Evolutionary conservation across 2,797 vertebrate species (phyloP).

Genomic region (Triplophysa bombifrons): DNA sequence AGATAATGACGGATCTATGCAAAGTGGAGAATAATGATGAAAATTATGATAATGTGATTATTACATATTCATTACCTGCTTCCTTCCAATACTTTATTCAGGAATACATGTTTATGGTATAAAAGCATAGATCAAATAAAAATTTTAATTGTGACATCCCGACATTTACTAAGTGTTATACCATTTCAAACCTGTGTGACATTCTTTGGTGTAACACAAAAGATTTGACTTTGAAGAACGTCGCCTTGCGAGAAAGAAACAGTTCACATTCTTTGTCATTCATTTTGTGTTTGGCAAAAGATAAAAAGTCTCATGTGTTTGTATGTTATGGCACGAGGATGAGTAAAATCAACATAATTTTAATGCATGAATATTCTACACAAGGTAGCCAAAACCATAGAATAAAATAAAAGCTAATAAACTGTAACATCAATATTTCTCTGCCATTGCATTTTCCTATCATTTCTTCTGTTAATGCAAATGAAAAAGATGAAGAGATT

Average conservation of each 20-base stretch:
- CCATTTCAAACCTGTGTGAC: background rate
- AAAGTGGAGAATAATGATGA: constrained; percentile 41
- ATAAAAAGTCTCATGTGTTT: background rate
- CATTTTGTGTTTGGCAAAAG: background rate
- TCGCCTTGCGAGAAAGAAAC: background rate
- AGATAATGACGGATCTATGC: constrained; percentile 47
- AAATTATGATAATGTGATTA: constrained; percentile 40
- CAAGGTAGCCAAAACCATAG: background rate
- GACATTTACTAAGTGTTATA: background rate
- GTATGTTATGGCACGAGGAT: background rate
- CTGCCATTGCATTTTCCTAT: background rate
- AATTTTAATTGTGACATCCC: background rate
- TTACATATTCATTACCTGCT: constrained; percentile 20
- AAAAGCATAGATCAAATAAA: background rate
- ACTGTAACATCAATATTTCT: background rate
- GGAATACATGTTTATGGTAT: background rate
- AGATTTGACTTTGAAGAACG: background rate
- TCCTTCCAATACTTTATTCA: background rate
- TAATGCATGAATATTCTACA: background rate
- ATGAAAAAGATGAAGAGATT: background rate
- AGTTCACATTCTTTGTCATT: background rate
- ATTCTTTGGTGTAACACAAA: background rate
- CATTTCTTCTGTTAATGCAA: background rate
- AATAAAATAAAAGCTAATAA: background rate
- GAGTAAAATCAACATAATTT: too few species aligned